These are phyloP conservation scores for Anguilla pacifica DNA, from an alignment of 2,797 vertebrate species.

Conservation along the genomic window DNA sequence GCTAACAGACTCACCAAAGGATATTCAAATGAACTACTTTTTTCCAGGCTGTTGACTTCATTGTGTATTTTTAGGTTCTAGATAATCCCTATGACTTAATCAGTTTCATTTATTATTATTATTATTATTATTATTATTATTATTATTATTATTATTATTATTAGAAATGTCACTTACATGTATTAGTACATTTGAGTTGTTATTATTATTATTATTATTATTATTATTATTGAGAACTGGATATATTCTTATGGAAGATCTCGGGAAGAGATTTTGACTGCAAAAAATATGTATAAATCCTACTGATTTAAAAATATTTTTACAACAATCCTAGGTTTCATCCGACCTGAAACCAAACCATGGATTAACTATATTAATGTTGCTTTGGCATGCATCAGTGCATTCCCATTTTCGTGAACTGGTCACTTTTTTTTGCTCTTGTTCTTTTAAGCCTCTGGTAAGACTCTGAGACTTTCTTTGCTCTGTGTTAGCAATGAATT, in stretches of 20 bases:
- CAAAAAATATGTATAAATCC: background rate
- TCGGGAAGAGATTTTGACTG: background rate
- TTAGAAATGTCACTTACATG: background rate
- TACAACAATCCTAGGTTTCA: background rate
- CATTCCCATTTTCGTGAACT: background rate
- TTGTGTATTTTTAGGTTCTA: background rate
- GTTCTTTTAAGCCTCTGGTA: background rate
- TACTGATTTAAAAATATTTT: background rate
- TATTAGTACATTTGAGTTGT: background rate
- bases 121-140: background rate
- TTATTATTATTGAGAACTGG: background rate
- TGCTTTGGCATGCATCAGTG: background rate
- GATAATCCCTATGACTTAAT: background rate
- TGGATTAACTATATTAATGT: background rate
- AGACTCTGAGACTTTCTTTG: background rate
- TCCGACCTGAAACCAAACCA: background rate
- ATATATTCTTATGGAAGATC: background rate
- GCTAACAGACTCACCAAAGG: slow-evolving; percentile 50
- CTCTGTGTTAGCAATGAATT: background rate
- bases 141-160: background rate
- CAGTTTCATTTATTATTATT: background rate
- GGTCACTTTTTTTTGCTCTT: background rate
- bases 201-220: slow-evolving; percentile 13
- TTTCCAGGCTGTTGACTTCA: slow-evolving; percentile 37
- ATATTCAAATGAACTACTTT: slow-evolving; percentile 60